Evolutionary conservation across 2,113 vertebrate species (phyloP), one percentile per base, ranked within the genome.

Genomic region (Nothoprocta pentlandii): DNA sequence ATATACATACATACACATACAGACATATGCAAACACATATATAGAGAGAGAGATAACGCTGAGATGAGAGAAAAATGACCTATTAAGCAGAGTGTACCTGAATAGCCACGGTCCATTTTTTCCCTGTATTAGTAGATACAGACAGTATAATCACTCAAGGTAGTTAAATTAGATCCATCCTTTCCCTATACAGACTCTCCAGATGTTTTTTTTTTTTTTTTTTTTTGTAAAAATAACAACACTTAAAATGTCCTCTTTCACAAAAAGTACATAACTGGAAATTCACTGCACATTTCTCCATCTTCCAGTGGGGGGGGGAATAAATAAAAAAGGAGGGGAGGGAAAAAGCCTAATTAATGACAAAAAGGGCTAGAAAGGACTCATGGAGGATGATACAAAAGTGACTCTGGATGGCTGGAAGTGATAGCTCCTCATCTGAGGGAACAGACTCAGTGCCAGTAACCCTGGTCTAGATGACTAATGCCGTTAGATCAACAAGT

Each of bases 381-480:
- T 87, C 59, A 51, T 32, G 39, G 25, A 79, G 78, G 12, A 32
- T 14, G 7, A 41, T 12, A 6, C 8, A 77, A 68, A 71, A 32
- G 4, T 36, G 77, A 1, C 16, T 78, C 5, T 68, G 32, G 17
- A 81, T 5, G 44, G 23, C 12, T 68, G 12, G 7, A 36, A 74
- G 5, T 4, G 64, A 21, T 3, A 16, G 2, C 63, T 77, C 74
- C 30, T 75, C 32, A 10, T 61, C 25, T 54, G 36, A 90, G 77
- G n/a, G 36, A 74, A 80, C 0, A 49, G 1, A 1, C 46, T 64
- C 23, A 39, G 9, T 12, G 20, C 7, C 7, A 81, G 16, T 20
- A 22, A 73, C 6, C 16, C 25, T 59, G 12, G 28, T 58, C 80
- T 61, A 42, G 22, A 15, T 21, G 51, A 78, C 0, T 1, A 71